These are phyloP conservation scores for Nerophis lumbriciformis DNA, from an alignment of 2,113 vertebrate genomes.

Conservation along the genomic window DNA sequence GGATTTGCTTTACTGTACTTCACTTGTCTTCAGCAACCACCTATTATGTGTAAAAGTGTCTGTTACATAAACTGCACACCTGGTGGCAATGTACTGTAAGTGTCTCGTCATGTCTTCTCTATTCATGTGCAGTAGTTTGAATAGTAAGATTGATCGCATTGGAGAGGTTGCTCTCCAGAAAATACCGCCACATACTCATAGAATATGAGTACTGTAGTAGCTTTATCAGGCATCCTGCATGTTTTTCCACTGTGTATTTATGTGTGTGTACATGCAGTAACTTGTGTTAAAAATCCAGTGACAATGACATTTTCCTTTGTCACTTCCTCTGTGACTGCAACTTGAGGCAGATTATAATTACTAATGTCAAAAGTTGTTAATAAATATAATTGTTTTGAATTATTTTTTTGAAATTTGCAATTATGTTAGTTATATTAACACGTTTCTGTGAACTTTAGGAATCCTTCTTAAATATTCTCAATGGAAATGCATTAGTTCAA, in stretches of 20 bases:
- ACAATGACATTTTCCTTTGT: neutral
- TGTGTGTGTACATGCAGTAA: neutral
- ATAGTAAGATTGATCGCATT: neutral
- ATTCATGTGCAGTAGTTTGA: neutral
- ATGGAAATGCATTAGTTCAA: too few species aligned
- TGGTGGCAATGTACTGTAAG: too few species aligned
- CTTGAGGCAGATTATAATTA: neutral
- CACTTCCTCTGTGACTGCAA: neutral
- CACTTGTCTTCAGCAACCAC: too few species aligned
- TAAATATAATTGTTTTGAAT: neutral
- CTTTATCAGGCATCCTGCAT: conserved; percentile 47
- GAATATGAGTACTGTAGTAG: neutral
- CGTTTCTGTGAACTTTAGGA: neutral
- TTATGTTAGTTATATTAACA: neutral
- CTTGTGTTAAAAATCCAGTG: neutral
- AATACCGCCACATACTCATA: conserved; percentile 6
- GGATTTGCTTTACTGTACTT: too few species aligned
- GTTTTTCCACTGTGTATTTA: neutral
- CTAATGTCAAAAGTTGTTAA: neutral
- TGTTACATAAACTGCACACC: too few species aligned
- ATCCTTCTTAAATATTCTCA: neutral
- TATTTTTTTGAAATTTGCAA: neutral
- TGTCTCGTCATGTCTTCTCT: too few species aligned
- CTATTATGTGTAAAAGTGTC: too few species aligned
- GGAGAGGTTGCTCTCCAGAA: neutral